Evolutionary conservation across 2,888 invertebrate species (phyloP).

Genomic region (Trichopoda pennipes): DNA sequence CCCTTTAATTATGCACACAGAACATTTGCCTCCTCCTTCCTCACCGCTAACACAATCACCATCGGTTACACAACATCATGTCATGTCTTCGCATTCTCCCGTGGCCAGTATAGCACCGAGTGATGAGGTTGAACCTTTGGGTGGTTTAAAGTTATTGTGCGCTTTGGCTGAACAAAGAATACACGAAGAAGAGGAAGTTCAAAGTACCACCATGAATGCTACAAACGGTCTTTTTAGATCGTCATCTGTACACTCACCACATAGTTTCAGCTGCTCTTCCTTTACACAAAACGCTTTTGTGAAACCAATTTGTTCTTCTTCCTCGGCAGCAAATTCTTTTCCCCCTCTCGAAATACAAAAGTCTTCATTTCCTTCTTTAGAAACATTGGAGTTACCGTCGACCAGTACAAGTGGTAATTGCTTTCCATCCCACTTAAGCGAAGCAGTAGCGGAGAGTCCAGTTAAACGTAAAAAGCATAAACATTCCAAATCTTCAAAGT

Average conservation of each 20-base stretch:
- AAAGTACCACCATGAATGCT: conserved; percentile 59
- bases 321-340: conserved; percentile 30
- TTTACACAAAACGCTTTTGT: conserved; percentile 60
- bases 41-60: conserved; percentile 15
- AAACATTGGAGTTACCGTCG: conserved; percentile 76
- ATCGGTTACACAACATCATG: conserved; percentile 11
- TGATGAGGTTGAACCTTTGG: conserved; percentile 80
- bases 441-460: conserved; percentile 42
- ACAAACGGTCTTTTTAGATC: conserved; percentile 50
- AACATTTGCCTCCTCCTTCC: conserved; percentile 27
- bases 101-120: conserved; percentile 30
- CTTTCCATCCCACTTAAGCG: conserved; percentile 55
- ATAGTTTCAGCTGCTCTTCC: conserved; percentile 38
- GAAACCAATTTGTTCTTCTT: conserved; percentile 41
- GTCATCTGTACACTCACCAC: conserved; percentile 36
- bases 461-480: conserved; percentile 82
- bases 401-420: conserved; percentile 68
- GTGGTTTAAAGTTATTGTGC: conserved; percentile 88
- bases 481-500: conserved; percentile 81
- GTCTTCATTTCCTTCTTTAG: conserved; percentile 74
- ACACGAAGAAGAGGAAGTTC: conserved; percentile 85
- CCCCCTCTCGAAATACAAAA: conserved; percentile 31
- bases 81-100: conserved; percentile 33
- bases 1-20: conserved; percentile 17
- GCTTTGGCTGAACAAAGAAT: conserved; percentile 92